These are phyloP conservation scores for Clavelina lepadiformis DNA, from an alignment of 23 tunicate genomes.

Conservation along the genomic window DNA sequence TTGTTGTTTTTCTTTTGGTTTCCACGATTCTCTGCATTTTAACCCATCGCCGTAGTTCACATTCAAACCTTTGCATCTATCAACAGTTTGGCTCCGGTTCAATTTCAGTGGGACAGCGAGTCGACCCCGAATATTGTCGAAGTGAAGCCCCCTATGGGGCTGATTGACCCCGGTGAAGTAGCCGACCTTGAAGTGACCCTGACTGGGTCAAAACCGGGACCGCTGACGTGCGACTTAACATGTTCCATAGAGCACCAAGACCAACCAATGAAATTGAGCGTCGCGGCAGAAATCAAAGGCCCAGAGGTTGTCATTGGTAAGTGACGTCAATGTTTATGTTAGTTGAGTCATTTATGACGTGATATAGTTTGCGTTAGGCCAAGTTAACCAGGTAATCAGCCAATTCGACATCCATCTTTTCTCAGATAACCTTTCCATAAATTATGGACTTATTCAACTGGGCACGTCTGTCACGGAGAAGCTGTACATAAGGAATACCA, in stretches of 20 bases:
- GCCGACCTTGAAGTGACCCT: slow-evolving; percentile 74
- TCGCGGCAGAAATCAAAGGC: slow-evolving; percentile 49
- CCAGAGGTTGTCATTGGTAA: slow-evolving; percentile 75
- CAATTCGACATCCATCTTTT: too few relatives aligned
- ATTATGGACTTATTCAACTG: slow-evolving; percentile 56
- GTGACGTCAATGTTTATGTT: neutral
- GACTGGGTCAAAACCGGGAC: slow-evolving; percentile 60
- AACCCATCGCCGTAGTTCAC: too few relatives aligned
- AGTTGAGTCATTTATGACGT: too few relatives aligned
- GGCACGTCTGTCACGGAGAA: slow-evolving; percentile 35
- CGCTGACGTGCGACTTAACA: slow-evolving; percentile 33
- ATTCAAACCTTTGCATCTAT: too few relatives aligned
- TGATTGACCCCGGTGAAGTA: slow-evolving; percentile 69
- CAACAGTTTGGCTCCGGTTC: slow-evolving; percentile 76
- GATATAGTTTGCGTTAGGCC: too few relatives aligned
- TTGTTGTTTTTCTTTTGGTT: too few relatives aligned
- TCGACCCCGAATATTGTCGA: slow-evolving; percentile 61
- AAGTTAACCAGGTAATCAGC: too few relatives aligned
- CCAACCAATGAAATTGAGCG: slow-evolving; percentile 39
- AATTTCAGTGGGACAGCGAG: slow-evolving; percentile 60
- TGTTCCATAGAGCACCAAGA: slow-evolving; percentile 70
- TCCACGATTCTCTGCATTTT: too few relatives aligned
- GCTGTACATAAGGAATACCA: slow-evolving; percentile 63
- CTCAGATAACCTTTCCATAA: slow-evolving; percentile 39
- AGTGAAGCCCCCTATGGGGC: slow-evolving; percentile 82